phyloP scores from a whole-genome alignment of 2,888 invertebrate species.

The Temnothorax ravouxi region DNA sequence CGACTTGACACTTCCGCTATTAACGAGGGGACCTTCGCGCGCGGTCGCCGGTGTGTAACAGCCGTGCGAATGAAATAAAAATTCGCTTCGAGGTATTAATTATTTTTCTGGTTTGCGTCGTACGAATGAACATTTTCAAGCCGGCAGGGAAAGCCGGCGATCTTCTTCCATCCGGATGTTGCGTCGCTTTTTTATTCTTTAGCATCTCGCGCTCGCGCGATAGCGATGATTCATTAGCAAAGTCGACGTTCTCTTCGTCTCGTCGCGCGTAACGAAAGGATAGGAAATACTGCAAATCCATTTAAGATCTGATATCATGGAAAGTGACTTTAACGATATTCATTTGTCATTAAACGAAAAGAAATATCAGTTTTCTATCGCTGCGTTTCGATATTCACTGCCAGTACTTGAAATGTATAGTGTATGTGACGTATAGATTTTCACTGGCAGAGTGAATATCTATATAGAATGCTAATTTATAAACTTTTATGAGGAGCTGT shows the following conservation, averaged over 20 bases:
- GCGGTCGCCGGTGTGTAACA: conserved; percentile 49
- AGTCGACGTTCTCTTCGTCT: conserved; percentile 10
- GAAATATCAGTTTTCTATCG: neutral
- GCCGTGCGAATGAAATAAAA: conserved; percentile 56
- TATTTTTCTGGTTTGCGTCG: conserved; percentile 35
- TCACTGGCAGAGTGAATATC: too few relatives aligned
- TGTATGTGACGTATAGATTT: too few relatives aligned
- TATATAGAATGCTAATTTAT: too few relatives aligned
- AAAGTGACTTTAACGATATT: neutral
- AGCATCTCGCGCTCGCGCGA: conserved; percentile 8
- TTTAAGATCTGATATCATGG: neutral
- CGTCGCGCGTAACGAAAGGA: neutral
- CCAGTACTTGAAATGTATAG: too few relatives aligned
- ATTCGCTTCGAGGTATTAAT: conserved; percentile 38
- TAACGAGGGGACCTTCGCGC: conserved; percentile 53
- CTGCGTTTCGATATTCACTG: too few relatives aligned
- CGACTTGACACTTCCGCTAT: conserved; percentile 57
- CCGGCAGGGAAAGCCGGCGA: conserved; percentile 8
- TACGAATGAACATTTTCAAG: neutral
- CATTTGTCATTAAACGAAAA: neutral
- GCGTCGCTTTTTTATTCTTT: conserved; percentile 17
- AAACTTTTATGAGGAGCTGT: neutral
- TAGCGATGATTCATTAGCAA: conserved; percentile 28
- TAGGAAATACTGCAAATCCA: neutral
- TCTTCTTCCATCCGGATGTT: conserved; percentile 18